phyloP scores from a whole-genome alignment of 2,797 vertebrate species.

The Galago senegalensis region DNA sequence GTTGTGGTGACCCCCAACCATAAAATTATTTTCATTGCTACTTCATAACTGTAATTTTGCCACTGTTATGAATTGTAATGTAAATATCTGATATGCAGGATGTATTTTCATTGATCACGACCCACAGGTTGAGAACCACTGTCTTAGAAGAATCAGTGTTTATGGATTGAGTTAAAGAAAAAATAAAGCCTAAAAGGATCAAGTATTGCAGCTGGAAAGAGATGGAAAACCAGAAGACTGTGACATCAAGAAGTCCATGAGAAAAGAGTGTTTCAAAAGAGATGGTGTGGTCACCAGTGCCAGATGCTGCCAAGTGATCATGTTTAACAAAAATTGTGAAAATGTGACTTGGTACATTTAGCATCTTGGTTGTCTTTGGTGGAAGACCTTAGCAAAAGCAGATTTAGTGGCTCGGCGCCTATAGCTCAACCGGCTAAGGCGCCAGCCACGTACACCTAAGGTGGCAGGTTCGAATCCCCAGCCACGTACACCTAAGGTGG shows the following conservation, averaged over 20 bases:
- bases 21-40: too few species aligned
- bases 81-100: too few species aligned
- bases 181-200: background rate
- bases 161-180: background rate
- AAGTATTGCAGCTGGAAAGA: background rate
- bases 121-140: too few species aligned
- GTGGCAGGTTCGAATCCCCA: too few species aligned
- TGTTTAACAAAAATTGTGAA: background rate
- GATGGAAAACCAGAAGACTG: background rate
- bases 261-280: background rate
- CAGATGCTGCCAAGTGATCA: background rate
- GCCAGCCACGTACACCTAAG: too few species aligned
- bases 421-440: too few species aligned
- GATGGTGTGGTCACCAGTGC: background rate
- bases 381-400: conserved; percentile 20
- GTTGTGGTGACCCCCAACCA: too few species aligned
- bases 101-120: too few species aligned
- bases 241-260: background rate
- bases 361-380: background rate
- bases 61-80: too few species aligned
- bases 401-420: background rate
- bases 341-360: background rate
- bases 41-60: too few species aligned
- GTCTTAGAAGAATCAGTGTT: background rate
- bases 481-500: too few species aligned